Evolutionary conservation across 2,797 vertebrate genomes (phyloP).

Genomic region (Enteromius afrohamiltoni): DNA sequence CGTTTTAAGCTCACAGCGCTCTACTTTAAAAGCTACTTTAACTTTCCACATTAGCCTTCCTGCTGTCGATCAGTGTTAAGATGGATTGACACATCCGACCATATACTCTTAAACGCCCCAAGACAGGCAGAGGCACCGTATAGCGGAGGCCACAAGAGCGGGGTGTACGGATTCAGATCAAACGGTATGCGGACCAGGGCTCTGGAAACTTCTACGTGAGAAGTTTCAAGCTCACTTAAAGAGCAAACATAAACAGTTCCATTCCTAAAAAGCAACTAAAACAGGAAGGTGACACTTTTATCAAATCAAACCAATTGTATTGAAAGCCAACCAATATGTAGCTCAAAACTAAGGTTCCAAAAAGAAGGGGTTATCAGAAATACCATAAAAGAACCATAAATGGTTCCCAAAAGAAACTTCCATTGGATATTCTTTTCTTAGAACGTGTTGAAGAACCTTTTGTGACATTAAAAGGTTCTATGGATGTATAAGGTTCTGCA

Average conservation of each 20-base stretch:
- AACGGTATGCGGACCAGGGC: slow-evolving; percentile 24
- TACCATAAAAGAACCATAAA: neutral
- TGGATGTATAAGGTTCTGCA: neutral
- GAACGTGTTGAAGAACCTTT: neutral
- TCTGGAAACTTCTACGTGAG: slow-evolving; percentile 42
- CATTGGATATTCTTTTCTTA: neutral
- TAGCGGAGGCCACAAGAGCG: slow-evolving; percentile 14
- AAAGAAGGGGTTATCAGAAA: neutral
- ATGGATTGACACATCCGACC: slow-evolving; percentile 38
- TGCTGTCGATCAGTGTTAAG: slow-evolving; percentile 38
- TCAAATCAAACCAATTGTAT: slow-evolving; percentile 17
- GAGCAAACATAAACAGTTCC: slow-evolving; percentile 33
- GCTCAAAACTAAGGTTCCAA: neutral
- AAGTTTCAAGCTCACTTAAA: slow-evolving; percentile 31
- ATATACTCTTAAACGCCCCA: neutral
- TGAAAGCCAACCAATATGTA: neutral
- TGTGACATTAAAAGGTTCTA: neutral
- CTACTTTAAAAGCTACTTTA: slow-evolving; percentile 40
- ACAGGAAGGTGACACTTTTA: neutral
- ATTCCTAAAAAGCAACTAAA: slow-evolving; percentile 5
- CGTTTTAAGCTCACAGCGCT: slow-evolving; percentile 46
- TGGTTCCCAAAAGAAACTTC: neutral
- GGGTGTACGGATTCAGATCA: slow-evolving; percentile 45
- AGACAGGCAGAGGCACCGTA: slow-evolving; percentile 13
- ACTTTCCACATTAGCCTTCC: slow-evolving; percentile 60